These are phyloP conservation scores for Unio delphinus DNA, from an alignment of 2,888 invertebrate species.

Conservation along the genomic window DNA sequence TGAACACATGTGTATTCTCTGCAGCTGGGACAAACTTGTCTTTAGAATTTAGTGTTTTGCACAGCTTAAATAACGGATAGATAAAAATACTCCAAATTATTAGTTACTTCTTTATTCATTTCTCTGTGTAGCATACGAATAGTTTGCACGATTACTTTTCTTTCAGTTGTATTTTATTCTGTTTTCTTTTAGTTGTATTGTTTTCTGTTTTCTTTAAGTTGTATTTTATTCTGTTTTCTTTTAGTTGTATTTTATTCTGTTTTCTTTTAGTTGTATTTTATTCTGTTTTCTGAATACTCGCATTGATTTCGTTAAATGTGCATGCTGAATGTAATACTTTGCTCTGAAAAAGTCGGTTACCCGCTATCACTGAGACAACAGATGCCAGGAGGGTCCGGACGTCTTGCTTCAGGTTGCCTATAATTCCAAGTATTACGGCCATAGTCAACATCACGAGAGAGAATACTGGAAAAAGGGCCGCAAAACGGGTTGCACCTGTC, in stretches of 20 bases:
- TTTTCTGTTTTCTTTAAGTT: background rate
- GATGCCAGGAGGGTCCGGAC: slow-evolving; percentile 64
- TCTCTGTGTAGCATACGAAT: too few species aligned
- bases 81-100: too few species aligned
- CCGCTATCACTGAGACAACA: slow-evolving; percentile 63
- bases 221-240: background rate
- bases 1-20: too few species aligned
- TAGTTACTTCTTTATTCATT: too few species aligned
- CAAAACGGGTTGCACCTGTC: slow-evolving; percentile 62
- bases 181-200: background rate
- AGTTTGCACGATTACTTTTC: too few species aligned
- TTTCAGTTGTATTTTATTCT: too few species aligned
- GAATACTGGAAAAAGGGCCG: slow-evolving; percentile 61
- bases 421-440: slow-evolving; percentile 59
- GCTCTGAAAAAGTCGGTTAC: slow-evolving; percentile 31
- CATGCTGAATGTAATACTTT: background rate
- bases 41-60: too few species aligned
- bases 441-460: slow-evolving; percentile 61
- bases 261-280: background rate
- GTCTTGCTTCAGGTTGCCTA: slow-evolving; percentile 63
- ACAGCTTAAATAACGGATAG: too few species aligned
- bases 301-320: background rate
- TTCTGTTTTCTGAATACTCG: background rate
- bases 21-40: too few species aligned
- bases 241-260: too few species aligned